Base-by-base conservation (phyloP, 2,113 vertebrate genomes). In the Micromys minutus region DNA sequence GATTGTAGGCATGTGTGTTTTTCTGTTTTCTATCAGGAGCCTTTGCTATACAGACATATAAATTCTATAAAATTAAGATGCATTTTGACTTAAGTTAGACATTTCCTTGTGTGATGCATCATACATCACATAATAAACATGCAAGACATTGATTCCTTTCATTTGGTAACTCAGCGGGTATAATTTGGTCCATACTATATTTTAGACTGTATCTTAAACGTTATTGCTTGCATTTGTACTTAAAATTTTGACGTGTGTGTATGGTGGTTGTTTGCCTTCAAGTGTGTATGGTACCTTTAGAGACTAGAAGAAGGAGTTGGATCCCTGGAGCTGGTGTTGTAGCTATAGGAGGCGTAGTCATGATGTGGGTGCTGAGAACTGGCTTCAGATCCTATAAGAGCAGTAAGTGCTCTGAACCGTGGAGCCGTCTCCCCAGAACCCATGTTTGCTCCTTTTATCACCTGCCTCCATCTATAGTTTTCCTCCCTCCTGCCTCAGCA, bases 171-270 rank as follows among this genome's bases (percentile, higher is more conserved):
- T 10, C 22, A 61, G 39, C 57, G 72, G 1, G 22, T 72, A 89
- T 63, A 67, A 81, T 84, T 74, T 90, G 36, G 7, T 57, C 31
- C 63, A 55, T 10, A 52, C 52, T 94, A 22, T 57, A 77, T 45
- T 93, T 95, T 90, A 94, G 91, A 72, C 67, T n/a, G 10, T 47
- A 9, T 42, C 71, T 86, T 81, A 21, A 80, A 94, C 75, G 91
- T 50, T 90, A 22, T 77, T n/a, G 1, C 21, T 39, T 52, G 36
- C 15, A 72, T 87, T 71, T 72, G 26, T 3, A 63, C 22, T 63
- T 84, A 26, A 31, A 13, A 2, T 7, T 21, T 47, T 36, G 39
- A 86, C 7, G 45, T 67, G 6, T 67, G 42, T 85, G 83, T 80
- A 1, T 80, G 34, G 50, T 24, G 34, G 21, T 34, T 67, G 61